Base-by-base conservation (phyloP, 92 coral and sea anemone species). In the Ricordea florida region DNA sequence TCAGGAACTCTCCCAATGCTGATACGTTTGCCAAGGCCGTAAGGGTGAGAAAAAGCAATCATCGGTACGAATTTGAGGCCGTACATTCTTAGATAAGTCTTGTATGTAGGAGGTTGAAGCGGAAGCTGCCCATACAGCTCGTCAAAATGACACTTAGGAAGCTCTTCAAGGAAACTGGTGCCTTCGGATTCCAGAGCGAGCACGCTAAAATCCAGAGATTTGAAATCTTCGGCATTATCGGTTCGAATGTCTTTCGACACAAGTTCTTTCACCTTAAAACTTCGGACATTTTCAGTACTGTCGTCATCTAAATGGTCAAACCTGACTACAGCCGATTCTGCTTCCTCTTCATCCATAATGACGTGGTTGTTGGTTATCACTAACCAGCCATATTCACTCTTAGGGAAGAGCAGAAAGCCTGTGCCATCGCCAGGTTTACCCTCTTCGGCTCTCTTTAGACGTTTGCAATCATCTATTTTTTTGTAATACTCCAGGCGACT, bases 321-420 rank as follows among this genome's bases (percentile, higher is more conserved):
- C 57, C 20, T 30, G 16, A 49, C 57, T 20, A 5, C 6, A 7
- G 57, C 57, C 20, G 6, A 26, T 20, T 49, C 13, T 10, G 57
- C 57, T 20, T 49, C 57, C 7, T 49, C 28, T 17, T 14, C 57
- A 20, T 49, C 25, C 57, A 49, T 49, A 49, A 49, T 49, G 16
- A 49, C 57, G 27, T 49, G 57, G 57, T 49, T 49, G 57, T 49
- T 49, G 57, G 57, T 49, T 49, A 49, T 20, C 6, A 49, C 57
- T n/a, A 49, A 14, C 57, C 57, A 49, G 27, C 57, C 57, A 49
- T 20, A 30, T 10, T 15, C 3, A 49, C 28, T 3, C 57, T 49
- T 49, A 20, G 57, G 57, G 6, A 20, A 49, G 23, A 49, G 20
- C 57, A 49, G 57, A 30, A 49, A 49, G 27, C 57, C 57, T 5